These are phyloP conservation scores for Ecliptopera silaceata DNA, from an alignment of 2,888 invertebrate genomes.

Conservation along the genomic window DNA sequence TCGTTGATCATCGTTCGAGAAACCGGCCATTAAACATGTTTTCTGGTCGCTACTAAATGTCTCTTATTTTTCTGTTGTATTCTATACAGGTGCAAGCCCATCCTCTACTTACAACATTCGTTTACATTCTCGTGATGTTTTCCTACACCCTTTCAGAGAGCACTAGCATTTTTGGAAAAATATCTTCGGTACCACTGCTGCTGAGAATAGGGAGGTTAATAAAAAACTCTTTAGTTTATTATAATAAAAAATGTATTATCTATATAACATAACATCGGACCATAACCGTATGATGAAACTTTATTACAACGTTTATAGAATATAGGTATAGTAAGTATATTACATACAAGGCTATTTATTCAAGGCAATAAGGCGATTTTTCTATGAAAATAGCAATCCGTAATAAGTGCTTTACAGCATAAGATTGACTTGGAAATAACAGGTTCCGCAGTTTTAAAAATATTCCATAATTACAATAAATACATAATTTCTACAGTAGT, in stretches of 20 bases:
- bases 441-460: neutral
- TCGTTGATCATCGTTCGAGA: too few relatives aligned
- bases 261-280: conserved; percentile 81
- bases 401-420: too few relatives aligned
- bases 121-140: too few relatives aligned
- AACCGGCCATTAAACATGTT: too few relatives aligned
- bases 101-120: too few relatives aligned
- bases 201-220: neutral
- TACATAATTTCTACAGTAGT: neutral
- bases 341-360: conserved; percentile 48
- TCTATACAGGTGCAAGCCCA: too few relatives aligned
- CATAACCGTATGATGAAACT: conserved; percentile 69
- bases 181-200: neutral
- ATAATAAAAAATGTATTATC: conserved; percentile 82
- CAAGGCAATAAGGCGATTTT: conserved; percentile 48
- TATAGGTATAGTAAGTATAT: conserved; percentile 52
- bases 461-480: neutral
- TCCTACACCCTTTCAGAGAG: too few relatives aligned
- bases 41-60: too few relatives aligned
- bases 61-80: too few relatives aligned
- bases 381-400: conserved; percentile 39
- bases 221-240: conserved; percentile 55
- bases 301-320: conserved; percentile 64
- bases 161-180: too few relatives aligned
- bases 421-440: neutral